phyloP scores from a whole-genome alignment of 30 jellyfish, hydroid and myxozoan genomes.

The Catostylus mosaicus region DNA sequence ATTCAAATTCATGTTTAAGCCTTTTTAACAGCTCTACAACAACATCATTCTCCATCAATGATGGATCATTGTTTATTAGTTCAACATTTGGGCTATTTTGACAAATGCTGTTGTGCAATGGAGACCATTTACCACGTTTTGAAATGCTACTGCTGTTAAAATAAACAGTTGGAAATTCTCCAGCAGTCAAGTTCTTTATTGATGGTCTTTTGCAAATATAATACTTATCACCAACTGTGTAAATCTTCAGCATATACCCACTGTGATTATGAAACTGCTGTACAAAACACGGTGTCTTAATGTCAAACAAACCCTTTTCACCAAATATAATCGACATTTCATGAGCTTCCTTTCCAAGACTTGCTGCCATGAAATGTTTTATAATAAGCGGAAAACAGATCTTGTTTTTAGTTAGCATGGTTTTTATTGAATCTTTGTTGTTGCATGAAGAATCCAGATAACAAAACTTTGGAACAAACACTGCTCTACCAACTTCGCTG shows the following conservation, averaged over 20 bases:
- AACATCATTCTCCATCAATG: constrained; percentile 71
- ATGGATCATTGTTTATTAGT: constrained; percentile 37
- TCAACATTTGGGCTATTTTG: constrained; percentile 25
- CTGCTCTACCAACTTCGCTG: constrained; percentile 43
- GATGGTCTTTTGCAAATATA: constrained; percentile 95
- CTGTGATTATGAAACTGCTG: constrained; percentile 95
- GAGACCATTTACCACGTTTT: constrained; percentile 52
- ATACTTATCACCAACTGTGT: constrained; percentile 69
- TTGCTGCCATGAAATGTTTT: constrained; percentile 80
- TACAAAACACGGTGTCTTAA: constrained; percentile 80
- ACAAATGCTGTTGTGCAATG: constrained; percentile 40
- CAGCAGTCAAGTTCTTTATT: constrained; percentile 72
- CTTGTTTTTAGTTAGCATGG: constrained; percentile 16
- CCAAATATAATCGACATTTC: constrained; percentile 86
- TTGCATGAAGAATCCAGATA: constrained; percentile 29
- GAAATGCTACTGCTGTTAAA: constrained; percentile 85
- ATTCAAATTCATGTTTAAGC: constrained; percentile 35
- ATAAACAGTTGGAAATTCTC: constrained; percentile 48
- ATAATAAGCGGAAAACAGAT: constrained; percentile 71
- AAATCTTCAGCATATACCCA: constrained; percentile 80
- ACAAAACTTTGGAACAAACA: constrained; percentile 85
- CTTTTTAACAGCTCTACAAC: constrained; percentile 68
- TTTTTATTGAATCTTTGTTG: background rate
- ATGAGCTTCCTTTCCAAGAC: constrained; percentile 88
- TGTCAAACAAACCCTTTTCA: constrained; percentile 54